These are phyloP conservation scores for Anagrus nilaparvatae DNA, from an alignment of 1,140 invertebrate genomes.

Conservation along the genomic window DNA sequence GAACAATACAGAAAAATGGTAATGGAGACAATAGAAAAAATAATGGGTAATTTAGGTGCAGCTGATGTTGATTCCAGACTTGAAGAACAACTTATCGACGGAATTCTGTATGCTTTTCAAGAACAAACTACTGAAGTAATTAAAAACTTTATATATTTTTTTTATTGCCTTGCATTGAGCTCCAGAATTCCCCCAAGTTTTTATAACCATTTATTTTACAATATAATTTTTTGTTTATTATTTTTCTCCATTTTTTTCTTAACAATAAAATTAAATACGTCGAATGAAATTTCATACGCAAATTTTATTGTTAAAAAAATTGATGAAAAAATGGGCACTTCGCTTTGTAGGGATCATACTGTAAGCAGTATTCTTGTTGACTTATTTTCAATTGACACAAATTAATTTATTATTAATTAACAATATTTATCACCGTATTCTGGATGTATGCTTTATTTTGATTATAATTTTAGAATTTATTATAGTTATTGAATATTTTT, in stretches of 20 bases:
- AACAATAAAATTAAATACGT: too few species aligned
- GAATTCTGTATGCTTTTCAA: conserved; percentile 98
- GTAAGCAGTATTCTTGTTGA: too few species aligned
- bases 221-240: neutral
- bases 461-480: neutral
- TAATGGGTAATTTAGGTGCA: conserved; percentile 94
- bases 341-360: too few species aligned
- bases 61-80: conserved; percentile 95
- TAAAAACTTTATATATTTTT: conserved; percentile 12
- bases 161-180: too few species aligned
- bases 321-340: too few species aligned
- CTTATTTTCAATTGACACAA: conserved; percentile 3
- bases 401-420: neutral
- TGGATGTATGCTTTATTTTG: neutral
- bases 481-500: conserved; percentile 21
- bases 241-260: conserved; percentile 6
- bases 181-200: too few species aligned
- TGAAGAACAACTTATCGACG: conserved; percentile 98
- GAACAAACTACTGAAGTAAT: conserved; percentile 95
- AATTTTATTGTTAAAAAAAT: too few species aligned
- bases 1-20: conserved; percentile 99
- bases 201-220: neutral
- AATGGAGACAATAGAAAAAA: conserved; percentile 99
- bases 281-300: too few species aligned
- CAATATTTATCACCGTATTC: too few species aligned